phyloP scores from a whole-genome alignment of 2,888 invertebrate genomes.

The Cartodere bifasciata region DNA sequence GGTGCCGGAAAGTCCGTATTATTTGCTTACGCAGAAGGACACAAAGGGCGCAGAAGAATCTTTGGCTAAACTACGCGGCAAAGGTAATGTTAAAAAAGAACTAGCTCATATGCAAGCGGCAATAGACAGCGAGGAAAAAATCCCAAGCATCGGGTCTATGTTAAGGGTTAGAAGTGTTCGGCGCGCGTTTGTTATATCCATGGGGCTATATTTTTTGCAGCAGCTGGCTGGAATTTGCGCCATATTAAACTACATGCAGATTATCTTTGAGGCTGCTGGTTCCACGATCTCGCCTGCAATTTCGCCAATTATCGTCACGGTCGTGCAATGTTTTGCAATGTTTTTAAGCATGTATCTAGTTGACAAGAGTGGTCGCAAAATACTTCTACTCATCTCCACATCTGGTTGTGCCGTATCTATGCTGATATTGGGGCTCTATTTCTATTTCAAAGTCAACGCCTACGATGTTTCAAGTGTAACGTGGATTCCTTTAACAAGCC shows the following conservation, averaged over 20 bases:
- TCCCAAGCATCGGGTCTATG: conserved; percentile 35
- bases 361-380: conserved; percentile 59
- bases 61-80: no score
- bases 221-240: conserved; percentile 69
- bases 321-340: conserved; percentile 61
- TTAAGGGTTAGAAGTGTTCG: conserved; percentile 52
- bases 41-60: conserved; percentile 40
- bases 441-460: conserved; percentile 40
- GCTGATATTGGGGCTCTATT: conserved; percentile 37
- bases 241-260: conserved; percentile 58
- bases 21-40: conserved; percentile 44
- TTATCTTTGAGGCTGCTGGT: conserved; percentile 54
- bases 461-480: conserved; percentile 37
- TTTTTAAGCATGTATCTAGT: conserved; percentile 57
- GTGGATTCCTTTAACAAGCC: conserved; percentile 51
- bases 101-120: conserved; percentile 32
- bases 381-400: conserved; percentile 57
- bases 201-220: conserved; percentile 61
- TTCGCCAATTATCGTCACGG: conserved; percentile 62
- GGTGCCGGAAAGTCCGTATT: conserved; percentile 72
- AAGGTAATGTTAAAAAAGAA: conserved; percentile 48
- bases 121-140: conserved; percentile 34
- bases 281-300: conserved; percentile 45
- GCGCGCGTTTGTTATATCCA: conserved; percentile 59
- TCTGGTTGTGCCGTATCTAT: conserved; percentile 49